These are phyloP conservation scores for Andrena fulva DNA, from an alignment of 2,888 invertebrate species.

Conservation along the genomic window DNA sequence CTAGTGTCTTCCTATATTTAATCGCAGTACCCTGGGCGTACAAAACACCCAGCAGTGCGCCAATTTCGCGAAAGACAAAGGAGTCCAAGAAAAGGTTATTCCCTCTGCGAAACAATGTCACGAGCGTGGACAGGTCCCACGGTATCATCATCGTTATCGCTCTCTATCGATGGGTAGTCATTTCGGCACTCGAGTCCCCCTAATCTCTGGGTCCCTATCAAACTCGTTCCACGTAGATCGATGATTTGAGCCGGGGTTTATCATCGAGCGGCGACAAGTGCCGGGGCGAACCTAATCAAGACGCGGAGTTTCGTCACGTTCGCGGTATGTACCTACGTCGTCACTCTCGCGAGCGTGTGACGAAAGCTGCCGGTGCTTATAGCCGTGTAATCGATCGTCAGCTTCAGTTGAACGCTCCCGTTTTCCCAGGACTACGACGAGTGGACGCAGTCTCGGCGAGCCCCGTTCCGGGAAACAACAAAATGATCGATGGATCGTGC, in stretches of 20 bases:
- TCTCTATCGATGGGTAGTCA: neutral
- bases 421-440: neutral
- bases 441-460: neutral
- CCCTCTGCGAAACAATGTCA: too few relatives aligned
- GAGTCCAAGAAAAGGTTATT: too few relatives aligned
- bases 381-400: constrained; percentile 18
- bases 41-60: neutral
- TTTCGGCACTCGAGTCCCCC: constrained; percentile 28
- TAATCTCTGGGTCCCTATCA: constrained; percentile 36
- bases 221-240: constrained; percentile 2
- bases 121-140: constrained; percentile 2
- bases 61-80: too few relatives aligned
- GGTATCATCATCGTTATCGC: constrained; percentile 28
- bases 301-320: neutral
- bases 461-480: neutral
- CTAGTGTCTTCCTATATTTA: too few relatives aligned
- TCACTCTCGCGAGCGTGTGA: neutral
- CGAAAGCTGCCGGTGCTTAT: neutral
- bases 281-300: neutral
- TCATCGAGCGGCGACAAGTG: neutral
- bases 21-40: too few relatives aligned
- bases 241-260: constrained; percentile 1
- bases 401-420: neutral
- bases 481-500: constrained; percentile 19
- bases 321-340: neutral